Conservation (phyloP, 2,113 vertebrate species). For the Melanocharis versteri region DNA sequence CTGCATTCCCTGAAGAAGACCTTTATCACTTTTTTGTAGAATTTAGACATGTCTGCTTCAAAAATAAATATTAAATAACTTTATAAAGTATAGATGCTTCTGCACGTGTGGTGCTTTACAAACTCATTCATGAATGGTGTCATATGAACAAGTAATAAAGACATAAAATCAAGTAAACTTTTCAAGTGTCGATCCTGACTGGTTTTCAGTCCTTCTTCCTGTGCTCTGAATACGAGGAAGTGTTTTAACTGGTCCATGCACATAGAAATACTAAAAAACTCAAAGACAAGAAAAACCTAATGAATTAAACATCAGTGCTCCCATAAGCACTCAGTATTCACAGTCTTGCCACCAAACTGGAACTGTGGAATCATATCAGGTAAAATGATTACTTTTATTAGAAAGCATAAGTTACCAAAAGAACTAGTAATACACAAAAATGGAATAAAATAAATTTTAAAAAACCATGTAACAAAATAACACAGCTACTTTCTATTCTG, state of each 20-base stretch:
- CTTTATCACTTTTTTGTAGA: neutral
- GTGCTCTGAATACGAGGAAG: neutral
- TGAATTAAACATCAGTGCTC: neutral
- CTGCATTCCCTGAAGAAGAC: neutral
- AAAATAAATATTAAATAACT: neutral
- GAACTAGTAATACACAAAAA: neutral
- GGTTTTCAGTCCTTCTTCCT: neutral
- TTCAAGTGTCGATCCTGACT: neutral
- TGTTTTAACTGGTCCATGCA: neutral
- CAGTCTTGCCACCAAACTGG: neutral
- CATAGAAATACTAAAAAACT: neutral
- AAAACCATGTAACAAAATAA: neutral
- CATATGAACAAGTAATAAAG: neutral
- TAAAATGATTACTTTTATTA: neutral
- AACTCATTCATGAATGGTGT: neutral
- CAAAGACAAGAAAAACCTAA: neutral
- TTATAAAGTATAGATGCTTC: neutral
- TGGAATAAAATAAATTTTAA: neutral
- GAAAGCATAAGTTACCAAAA: neutral
- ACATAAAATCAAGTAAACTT: neutral
- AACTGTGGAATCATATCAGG: neutral
- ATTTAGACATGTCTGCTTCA: neutral
- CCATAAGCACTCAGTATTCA: neutral
- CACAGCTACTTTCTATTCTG: neutral
- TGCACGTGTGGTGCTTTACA: neutral